These are phyloP conservation scores for Lycaon pictus DNA, from an alignment of 2,113 vertebrate genomes.

Conservation along the genomic window DNA sequence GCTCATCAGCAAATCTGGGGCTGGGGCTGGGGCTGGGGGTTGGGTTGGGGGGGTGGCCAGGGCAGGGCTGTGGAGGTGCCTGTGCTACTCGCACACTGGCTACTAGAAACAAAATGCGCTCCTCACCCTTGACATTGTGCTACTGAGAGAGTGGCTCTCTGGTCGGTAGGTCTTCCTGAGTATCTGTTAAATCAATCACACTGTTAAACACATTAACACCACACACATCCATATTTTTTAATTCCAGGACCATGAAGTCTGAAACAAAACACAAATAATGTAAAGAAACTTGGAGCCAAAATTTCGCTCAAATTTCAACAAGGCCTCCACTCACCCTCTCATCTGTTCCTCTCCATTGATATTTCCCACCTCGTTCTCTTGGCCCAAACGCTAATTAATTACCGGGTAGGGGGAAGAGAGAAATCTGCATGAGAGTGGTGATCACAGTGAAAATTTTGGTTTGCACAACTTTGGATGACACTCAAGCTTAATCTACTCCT, in stretches of 20 bases:
- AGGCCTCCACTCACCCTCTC: conserved; percentile 57
- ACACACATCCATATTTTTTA: conserved; percentile 48
- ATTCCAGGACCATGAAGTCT: conserved; percentile 60
- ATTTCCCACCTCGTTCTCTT: background rate
- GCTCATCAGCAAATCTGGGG: conserved; percentile 63
- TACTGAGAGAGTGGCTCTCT: background rate
- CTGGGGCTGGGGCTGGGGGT: background rate
- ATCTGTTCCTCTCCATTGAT: background rate
- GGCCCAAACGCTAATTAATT: conserved; percentile 60
- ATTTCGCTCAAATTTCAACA: conserved; percentile 68
- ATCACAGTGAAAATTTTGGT: conserved; percentile 35
- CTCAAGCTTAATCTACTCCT: conserved; percentile 45
- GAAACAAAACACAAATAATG: conserved; percentile 79
- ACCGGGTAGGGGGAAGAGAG: background rate
- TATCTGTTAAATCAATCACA: conserved; percentile 85
- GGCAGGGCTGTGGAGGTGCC: conserved; percentile 71
- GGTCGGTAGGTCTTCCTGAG: background rate
- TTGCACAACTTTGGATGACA: conserved; percentile 35
- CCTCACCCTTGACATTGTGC: conserved; percentile 72
- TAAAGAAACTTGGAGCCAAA: conserved; percentile 71
- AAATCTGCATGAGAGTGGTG: background rate
- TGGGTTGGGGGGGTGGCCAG: background rate
- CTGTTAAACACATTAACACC: conserved; percentile 86
- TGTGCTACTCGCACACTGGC: conserved; percentile 13
- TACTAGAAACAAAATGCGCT: conserved; percentile 74